Percentiles rank a stretch among this genome's conserved stretches.
Evolutionary conservation across 2,888 invertebrate genomes (phyloP).

Genomic region (Uloborus plumipes): DNA sequence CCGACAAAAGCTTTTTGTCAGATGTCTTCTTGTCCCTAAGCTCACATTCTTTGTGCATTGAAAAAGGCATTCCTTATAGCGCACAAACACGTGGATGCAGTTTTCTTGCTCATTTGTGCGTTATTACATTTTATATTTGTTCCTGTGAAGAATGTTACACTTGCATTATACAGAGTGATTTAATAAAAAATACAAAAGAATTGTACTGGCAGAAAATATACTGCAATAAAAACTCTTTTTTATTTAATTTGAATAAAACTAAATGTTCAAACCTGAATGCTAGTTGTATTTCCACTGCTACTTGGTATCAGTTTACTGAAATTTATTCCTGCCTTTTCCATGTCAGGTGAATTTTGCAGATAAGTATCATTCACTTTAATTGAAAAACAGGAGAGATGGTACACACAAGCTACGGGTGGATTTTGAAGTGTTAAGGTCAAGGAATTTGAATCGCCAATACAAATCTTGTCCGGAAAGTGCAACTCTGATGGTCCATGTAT

Average conservation of each 20-base stretch:
- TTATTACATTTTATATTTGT: too few relatives aligned
- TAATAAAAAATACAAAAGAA: too few relatives aligned
- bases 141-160: too few relatives aligned
- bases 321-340: slow-evolving; percentile 30
- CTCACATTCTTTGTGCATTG: too few relatives aligned
- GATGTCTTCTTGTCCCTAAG: too few relatives aligned
- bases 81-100: too few relatives aligned
- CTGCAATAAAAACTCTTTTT: not conserved
- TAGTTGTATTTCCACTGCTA: slow-evolving; percentile 21
- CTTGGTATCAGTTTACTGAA: slow-evolving; percentile 10
- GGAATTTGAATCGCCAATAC: slow-evolving; percentile 33
- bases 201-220: too few relatives aligned
- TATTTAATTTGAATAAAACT: not conserved
- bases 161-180: too few relatives aligned
- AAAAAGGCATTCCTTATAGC: too few relatives aligned
- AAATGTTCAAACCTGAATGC: slow-evolving; percentile 32
- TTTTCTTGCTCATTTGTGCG: too few relatives aligned
- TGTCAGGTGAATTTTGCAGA: slow-evolving; percentile 7
- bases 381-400: slow-evolving; percentile 33
- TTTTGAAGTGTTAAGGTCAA: slow-evolving; percentile 38
- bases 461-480: slow-evolving; percentile 39
- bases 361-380: slow-evolving; percentile 25
- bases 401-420: slow-evolving; percentile 16
- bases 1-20: too few relatives aligned
- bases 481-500: slow-evolving; percentile 39